phyloP scores from a whole-genome alignment of 2,113 vertebrate species.

The Engraulis encrasicolus region DNA sequence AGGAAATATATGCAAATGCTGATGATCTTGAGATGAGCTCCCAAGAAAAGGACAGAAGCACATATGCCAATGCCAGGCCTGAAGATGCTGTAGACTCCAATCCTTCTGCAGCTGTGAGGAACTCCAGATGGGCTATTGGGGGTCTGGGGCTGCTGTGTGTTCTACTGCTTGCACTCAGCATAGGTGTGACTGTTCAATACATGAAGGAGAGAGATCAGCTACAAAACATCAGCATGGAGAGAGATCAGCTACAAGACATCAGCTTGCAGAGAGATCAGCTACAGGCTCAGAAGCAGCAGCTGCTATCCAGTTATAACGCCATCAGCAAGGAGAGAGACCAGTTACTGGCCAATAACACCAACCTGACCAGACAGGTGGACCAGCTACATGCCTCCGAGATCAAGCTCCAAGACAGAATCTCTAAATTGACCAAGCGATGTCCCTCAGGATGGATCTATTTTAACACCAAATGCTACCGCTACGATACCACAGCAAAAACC shows the following conservation, averaged over 20 bases:
- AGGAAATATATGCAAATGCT: not conserved
- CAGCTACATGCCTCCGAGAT: not conserved
- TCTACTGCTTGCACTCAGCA: constrained; percentile 1
- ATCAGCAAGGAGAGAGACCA: not conserved
- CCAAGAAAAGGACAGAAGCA: too few species aligned
- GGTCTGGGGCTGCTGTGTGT: constrained; percentile 5
- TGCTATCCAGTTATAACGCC: too few species aligned
- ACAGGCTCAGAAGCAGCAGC: too few species aligned
- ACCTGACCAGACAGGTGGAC: not conserved
- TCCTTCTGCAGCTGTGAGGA: not conserved
- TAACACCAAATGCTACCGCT: too few species aligned
- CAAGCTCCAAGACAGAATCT: too few species aligned
- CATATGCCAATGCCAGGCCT: not conserved
- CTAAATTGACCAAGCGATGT: too few species aligned
- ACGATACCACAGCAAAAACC: too few species aligned
- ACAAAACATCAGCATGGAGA: not conserved
- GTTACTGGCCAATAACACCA: not conserved
- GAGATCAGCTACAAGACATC: too few species aligned
- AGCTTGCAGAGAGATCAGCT: too few species aligned
- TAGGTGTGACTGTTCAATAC: not conserved
- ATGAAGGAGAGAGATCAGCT: not conserved
- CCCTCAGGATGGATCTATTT: too few species aligned
- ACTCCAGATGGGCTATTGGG: not conserved
- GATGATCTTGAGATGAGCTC: not conserved
- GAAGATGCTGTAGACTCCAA: not conserved